Percentiles rank a stretch among this genome's conserved stretches.
These are phyloP conservation scores for Neodon shergylaensis DNA, from an alignment of 2,113 vertebrate species.

Conservation along the genomic window DNA sequence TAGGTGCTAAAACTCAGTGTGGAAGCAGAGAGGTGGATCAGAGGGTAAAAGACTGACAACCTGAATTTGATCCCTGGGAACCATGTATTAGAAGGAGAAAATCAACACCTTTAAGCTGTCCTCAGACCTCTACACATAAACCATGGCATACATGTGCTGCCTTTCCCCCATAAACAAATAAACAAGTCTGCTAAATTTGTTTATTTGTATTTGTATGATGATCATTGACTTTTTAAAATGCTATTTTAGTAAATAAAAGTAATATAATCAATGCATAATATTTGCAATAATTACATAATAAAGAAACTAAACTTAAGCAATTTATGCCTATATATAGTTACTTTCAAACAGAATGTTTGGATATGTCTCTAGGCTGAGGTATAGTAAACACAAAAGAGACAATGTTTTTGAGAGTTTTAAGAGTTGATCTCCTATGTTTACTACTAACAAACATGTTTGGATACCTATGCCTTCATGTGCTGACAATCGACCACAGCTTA, in stretches of 20 bases:
- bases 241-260: slow-evolving; percentile 44
- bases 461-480: neutral
- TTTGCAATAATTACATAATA: slow-evolving; percentile 14
- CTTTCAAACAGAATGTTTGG: slow-evolving; percentile 24
- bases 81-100: neutral
- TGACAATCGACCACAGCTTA: neutral
- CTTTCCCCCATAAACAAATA: neutral
- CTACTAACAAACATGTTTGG: neutral
- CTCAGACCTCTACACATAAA: neutral
- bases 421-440: neutral
- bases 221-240: slow-evolving; percentile 11
- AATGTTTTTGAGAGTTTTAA: neutral
- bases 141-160: too few relatives aligned
- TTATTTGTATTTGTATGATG: neutral
- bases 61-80: neutral
- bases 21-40: neutral
- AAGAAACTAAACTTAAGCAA: neutral
- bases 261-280: neutral
- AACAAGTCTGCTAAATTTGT: neutral
- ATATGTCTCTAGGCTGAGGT: neutral
- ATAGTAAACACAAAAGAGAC: slow-evolving; percentile 12
- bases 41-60: neutral
- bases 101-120: neutral
- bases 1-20: neutral
- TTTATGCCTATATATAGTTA: neutral